Base-by-base conservation (phyloP, 2,888 invertebrate genomes). In the Diarsia mendica region DNA sequence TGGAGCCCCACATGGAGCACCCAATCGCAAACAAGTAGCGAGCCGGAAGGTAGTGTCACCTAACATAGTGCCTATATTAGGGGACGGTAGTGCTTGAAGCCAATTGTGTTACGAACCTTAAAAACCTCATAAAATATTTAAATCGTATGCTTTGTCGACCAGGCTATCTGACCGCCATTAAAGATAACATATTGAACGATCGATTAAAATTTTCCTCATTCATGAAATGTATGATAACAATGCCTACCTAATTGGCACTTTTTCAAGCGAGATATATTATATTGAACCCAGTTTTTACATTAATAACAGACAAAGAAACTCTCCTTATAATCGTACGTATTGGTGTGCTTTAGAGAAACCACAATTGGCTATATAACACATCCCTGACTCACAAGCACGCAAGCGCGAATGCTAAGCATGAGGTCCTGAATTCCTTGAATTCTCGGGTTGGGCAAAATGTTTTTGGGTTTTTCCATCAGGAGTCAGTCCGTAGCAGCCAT, bases 161-260 rank as follows among this genome's bases (percentile, higher is more conserved):
- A 48, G 58, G 15, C 23, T 48, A 71, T 61, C 33, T 67, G 11
- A 51, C 58, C 48, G 39, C 28, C 20, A 70, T 67, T 64, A n/a
- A 20, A 70, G 46, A 82, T 70, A 60, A 51, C 44, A 5, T n/a
- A 18, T 68, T 68, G 28, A 72, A 2, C n/a, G n/a, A 61, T 39
- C 49, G 13, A 66, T 60, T 6, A 39, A 68, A 55, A 60, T 65
- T 71, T 60, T 71, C 60, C 64, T 67, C 39, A 60, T 13, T 71
- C 20, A 60, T 44, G 18, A 33, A 55, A 61, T 49, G 23, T 6
- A 33, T 8, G 49, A 55, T 55, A n/a, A 39, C 39, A 61, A 20
- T 39, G 6, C 11, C n/a, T 39, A n/a, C 18, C 55, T 58, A 28
- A 28, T 28, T 58, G 39, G 2, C 39, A 39, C 11, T 39, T 11